A percentile compares a stretch with the other conserved stretches of the same genome.
phyloP scores from a whole-genome alignment of 2,113 vertebrate genomes.

The Callopanchax toddi region DNA sequence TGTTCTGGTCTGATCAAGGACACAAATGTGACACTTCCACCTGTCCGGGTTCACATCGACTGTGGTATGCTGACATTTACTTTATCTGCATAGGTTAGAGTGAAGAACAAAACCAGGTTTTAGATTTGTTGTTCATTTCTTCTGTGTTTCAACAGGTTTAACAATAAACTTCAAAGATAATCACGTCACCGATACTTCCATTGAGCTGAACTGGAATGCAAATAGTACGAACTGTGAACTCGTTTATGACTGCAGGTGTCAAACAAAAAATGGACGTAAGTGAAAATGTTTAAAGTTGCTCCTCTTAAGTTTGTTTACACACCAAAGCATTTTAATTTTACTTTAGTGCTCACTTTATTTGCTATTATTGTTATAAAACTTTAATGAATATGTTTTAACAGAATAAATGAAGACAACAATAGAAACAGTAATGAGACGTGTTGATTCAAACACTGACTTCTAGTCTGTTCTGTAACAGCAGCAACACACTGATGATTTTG shows the following conservation, averaged over 20 bases:
- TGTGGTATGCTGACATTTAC: slow-evolving; percentile 51
- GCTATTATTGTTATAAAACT: too few relatives aligned
- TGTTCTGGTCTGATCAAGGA: slow-evolving; percentile 30
- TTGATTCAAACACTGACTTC: not conserved
- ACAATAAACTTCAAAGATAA: rapidly evolving
- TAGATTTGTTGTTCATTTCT: slow-evolving; percentile 8
- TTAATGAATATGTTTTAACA: too few relatives aligned
- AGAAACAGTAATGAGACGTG: not conserved
- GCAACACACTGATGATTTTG: too few relatives aligned
- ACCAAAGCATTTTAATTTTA: too few relatives aligned
- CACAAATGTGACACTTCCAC: not conserved
- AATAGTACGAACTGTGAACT: not conserved
- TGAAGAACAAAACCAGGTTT: not conserved
- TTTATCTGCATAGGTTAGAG: not conserved
- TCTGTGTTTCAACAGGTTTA: slow-evolving; percentile 43
- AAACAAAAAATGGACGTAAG: not conserved
- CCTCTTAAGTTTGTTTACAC: not conserved
- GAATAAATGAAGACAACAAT: not conserved
- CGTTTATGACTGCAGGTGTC: not conserved
- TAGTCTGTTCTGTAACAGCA: too few relatives aligned
- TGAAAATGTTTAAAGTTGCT: not conserved
- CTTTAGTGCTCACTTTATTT: too few relatives aligned
- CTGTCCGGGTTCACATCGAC: rapidly evolving
- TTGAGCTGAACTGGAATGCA: not conserved
- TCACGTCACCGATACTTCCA: rapidly evolving